Evolutionary conservation across 2,797 vertebrate genomes (phyloP), one percentile per base, ranked within the genome.

Genomic region (Alosa sapidissima): DNA sequence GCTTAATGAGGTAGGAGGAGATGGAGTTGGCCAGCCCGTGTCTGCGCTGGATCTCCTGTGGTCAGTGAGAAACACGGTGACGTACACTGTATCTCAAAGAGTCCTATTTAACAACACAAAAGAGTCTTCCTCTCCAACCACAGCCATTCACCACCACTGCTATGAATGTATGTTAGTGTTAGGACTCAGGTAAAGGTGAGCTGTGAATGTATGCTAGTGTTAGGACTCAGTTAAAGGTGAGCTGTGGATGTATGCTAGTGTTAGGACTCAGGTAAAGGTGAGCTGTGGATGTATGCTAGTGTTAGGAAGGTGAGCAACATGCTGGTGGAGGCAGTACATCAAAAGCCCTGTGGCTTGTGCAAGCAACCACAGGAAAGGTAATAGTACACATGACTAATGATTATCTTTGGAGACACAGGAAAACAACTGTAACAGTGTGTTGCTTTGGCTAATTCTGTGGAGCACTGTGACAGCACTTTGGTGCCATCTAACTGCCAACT

Each of bases 1-100:
- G 98, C 90, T 99, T 99, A 90, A 99, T 99, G 89, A 99, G 96
- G 82, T 98, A 98, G 11, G 98, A 99, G 81, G 98, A 99, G 92
- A 99, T 97, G 87, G 98, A 99, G 93, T 99, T 99, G 75, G 96
- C 94, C 65, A 99, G 94, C 4, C 97, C 97, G 0, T 99, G 98
- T 89, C 97, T 95, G 91, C 98, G 96, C 91, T 99, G 98, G 87
- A 99, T 99, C 92, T 99, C 98, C 98, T 99, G 88, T 48, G 82
- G 45, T 84, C 85, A 86, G n/a, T 87, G 88, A 85, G 10, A 82
- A 52, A 4, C 52, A 55, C 16, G 13, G 52, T 16, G 52, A 55
- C 52, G 2, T 54, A 16, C 3, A 8, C 8, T 9, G 49, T 0
- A 11, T 10, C 49, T 51, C 49, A 51, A 21, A 58, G 4, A 55